Percentiles rank a stretch among this genome's conserved stretches.
Evolutionary conservation across 2,888 invertebrate species (phyloP).

Genomic region (Epistrophe grossulariae): DNA sequence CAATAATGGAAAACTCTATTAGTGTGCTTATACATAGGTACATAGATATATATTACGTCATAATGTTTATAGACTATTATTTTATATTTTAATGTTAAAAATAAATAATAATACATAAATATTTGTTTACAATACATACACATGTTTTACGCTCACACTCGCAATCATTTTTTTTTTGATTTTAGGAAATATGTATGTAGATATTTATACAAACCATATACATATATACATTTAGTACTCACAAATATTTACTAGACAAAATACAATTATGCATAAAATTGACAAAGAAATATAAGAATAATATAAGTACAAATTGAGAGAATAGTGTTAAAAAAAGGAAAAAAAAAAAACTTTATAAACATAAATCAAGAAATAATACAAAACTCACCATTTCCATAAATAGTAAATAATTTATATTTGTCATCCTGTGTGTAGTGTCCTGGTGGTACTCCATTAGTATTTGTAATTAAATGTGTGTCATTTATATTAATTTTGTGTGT

Average conservation of each 20-base stretch:
- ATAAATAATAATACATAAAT: no score
- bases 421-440: constrained; percentile 83
- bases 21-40: no score
- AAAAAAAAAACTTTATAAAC: constrained; percentile 25
- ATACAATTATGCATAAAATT: constrained; percentile 27
- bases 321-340: not conserved
- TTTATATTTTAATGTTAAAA: not conserved
- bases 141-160: not conserved
- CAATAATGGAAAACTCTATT: no score
- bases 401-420: constrained; percentile 84
- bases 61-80: no score
- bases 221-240: not conserved
- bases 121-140: no score
- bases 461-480: constrained; percentile 78
- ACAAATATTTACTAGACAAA: constrained; percentile 14
- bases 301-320: not conserved
- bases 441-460: constrained; percentile 80
- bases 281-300: constrained; percentile 16
- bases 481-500: constrained; percentile 78
- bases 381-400: constrained; percentile 84
- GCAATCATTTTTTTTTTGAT: not conserved
- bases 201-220: constrained; percentile 15
- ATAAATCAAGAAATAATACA: constrained; percentile 43
- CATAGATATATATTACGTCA: no score
- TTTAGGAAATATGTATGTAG: no score